phyloP scores from a whole-genome alignment of 2,888 invertebrate genomes.

The Podotricha telesiphe region DNA sequence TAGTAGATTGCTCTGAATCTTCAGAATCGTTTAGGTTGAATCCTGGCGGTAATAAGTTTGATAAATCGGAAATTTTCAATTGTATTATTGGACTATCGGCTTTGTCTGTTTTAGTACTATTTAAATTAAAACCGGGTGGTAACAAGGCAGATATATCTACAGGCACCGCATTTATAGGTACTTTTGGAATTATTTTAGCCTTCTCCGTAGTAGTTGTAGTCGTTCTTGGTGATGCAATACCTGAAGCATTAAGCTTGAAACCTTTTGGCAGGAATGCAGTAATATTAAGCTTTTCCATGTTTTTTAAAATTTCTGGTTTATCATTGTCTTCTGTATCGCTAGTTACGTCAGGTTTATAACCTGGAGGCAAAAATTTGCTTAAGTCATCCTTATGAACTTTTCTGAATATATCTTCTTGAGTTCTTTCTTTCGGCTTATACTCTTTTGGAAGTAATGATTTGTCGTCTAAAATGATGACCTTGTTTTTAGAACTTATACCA shows the following conservation, averaged over 20 bases:
- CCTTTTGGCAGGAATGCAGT: constrained; percentile 85
- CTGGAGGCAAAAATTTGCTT: constrained; percentile 86
- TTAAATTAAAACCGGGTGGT: constrained; percentile 84
- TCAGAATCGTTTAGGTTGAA: constrained; percentile 75
- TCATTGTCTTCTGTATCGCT: constrained; percentile 56
- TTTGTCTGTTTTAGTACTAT: constrained; percentile 55
- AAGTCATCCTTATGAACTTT: constrained; percentile 83
- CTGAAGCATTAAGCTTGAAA: constrained; percentile 73
- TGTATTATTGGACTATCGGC: constrained; percentile 53
- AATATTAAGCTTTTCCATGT: constrained; percentile 73
- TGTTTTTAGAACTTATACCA: constrained; percentile 83
- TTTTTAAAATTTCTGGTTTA: constrained; percentile 61
- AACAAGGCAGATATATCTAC: constrained; percentile 85
- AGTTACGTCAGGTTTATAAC: constrained; percentile 81
- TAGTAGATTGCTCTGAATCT: constrained; percentile 51
- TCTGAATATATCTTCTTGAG: constrained; percentile 69
- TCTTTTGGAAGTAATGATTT: constrained; percentile 82
- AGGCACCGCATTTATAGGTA: constrained; percentile 57
- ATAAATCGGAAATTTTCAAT: constrained; percentile 78
- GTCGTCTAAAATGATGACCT: constrained; percentile 82
- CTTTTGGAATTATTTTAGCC: constrained; percentile 54
- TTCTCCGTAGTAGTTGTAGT: constrained; percentile 58
- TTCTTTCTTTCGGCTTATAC: constrained; percentile 74
- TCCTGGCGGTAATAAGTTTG: constrained; percentile 85
- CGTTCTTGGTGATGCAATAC: constrained; percentile 31